Percentiles rank a stretch among this genome's conserved stretches.
Conservation (phyloP, 2,888 invertebrate species). For the Phrixothrix hirtus region DNA sequence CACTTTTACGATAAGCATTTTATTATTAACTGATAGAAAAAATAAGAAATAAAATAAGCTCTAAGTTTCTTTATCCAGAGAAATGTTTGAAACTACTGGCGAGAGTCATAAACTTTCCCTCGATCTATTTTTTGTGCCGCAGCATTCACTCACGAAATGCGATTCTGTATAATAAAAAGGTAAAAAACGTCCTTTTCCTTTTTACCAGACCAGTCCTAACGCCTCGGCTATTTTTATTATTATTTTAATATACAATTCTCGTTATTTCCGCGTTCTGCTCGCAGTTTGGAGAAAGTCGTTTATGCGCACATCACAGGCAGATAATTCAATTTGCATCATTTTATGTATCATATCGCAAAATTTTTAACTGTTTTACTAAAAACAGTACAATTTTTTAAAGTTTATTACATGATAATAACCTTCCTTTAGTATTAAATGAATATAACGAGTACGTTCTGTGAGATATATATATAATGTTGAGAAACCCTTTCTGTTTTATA, state of each 20-base stretch:
- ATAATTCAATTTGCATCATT: conserved; percentile 13
- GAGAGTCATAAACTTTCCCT: conserved; percentile 31
- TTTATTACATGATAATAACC: no score
- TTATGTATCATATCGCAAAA: conserved; percentile 6
- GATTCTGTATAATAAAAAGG: conserved; percentile 32
- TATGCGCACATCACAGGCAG: conserved; percentile 1
- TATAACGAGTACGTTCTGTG: no score
- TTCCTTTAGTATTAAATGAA: no score
- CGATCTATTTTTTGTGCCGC: conserved; percentile 31
- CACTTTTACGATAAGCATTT: conserved; percentile 9
- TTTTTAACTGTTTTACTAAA: conserved; percentile 4
- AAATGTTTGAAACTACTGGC: conserved; percentile 30
- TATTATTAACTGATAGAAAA: conserved; percentile 19
- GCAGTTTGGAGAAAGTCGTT: conserved; percentile 8
- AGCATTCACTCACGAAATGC: conserved; percentile 33
- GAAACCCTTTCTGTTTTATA: no score
- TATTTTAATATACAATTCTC: conserved; percentile 24
- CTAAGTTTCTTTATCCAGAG: conserved; percentile 14
- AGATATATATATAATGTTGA: no score
- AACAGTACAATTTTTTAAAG: not conserved
- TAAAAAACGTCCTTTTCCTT: conserved; percentile 29
- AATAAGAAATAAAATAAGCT: conserved; percentile 18
- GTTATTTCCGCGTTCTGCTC: conserved; percentile 18
- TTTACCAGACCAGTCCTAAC: conserved; percentile 25
- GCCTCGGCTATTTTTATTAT: conserved; percentile 28